Evolutionary conservation across 2,113 vertebrate genomes (phyloP).

Genomic region (Calyptomena viridis): DNA sequence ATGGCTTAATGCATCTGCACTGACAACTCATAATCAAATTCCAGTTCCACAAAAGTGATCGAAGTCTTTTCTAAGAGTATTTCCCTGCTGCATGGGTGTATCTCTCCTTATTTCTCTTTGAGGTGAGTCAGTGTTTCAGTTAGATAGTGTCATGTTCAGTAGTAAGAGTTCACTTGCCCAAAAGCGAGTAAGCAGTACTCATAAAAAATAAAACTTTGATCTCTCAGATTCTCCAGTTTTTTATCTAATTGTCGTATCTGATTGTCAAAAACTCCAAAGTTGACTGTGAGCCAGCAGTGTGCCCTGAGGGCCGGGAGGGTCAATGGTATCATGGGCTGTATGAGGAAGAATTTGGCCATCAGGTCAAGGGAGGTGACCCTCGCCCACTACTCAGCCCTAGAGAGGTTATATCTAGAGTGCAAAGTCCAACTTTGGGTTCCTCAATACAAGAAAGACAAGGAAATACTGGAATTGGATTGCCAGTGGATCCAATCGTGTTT

Average conservation of each 20-base stretch:
- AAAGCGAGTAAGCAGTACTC: neutral
- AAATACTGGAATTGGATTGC: too few relatives aligned
- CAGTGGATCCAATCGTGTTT: too few relatives aligned
- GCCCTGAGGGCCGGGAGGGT: neutral
- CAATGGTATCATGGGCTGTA: neutral
- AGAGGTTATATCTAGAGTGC: neutral
- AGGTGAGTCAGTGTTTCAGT: neutral
- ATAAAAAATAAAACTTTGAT: neutral
- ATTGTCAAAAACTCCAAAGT: neutral
- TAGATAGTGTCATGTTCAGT: neutral
- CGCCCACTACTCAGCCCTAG: neutral
- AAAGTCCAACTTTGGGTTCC: neutral
- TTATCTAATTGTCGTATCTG: neutral
- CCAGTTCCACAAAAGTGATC: neutral
- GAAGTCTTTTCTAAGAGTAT: neutral
- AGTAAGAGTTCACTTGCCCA: neutral
- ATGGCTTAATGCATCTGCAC: neutral
- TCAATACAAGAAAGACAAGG: neutral
- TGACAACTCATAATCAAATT: neutral
- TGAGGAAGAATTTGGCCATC: neutral
- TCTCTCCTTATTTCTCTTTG: neutral
- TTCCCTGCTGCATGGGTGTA: neutral
- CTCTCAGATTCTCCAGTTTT: neutral
- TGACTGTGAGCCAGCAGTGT: neutral
- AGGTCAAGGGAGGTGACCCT: neutral